These are phyloP conservation scores for Ostrea edulis DNA, from an alignment of 1,140 invertebrate genomes.

Conservation along the genomic window DNA sequence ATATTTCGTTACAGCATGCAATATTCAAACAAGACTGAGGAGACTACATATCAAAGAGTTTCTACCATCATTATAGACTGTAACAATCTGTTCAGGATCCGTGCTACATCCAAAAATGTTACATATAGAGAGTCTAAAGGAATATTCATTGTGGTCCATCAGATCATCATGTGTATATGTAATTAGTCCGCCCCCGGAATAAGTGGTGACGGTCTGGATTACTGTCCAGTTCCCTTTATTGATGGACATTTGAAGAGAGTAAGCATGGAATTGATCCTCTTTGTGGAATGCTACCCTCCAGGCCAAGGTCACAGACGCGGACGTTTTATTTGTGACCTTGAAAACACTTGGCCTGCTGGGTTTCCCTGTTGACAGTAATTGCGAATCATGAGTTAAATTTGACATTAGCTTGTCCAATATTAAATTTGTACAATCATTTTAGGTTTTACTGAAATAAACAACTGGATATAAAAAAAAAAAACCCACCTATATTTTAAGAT, in stretches of 20 bases:
- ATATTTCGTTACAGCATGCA: no score
- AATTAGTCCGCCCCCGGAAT: background rate
- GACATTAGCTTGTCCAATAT: background rate
- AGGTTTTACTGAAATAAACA: no score
- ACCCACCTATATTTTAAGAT: no score
- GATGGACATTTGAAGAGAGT: background rate
- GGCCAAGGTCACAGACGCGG: slow-evolving; percentile 14
- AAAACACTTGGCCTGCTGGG: background rate
- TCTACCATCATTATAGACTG: background rate
- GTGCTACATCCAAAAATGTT: background rate
- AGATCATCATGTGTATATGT: background rate
- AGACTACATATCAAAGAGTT: background rate
- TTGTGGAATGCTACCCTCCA: background rate
- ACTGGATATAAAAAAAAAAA: no score
- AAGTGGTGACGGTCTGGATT: background rate
- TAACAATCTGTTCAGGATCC: background rate
- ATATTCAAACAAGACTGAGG: no score
- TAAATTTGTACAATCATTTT: no score
- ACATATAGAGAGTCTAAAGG: background rate
- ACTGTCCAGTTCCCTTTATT: slow-evolving; percentile 3
- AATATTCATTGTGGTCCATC: background rate
- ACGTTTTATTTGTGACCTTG: slow-evolving; percentile 15
- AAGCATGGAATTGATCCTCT: background rate
- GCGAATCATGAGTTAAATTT: background rate
- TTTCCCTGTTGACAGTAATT: slow-evolving; percentile 11